Evolutionary conservation across 2,113 vertebrate genomes (phyloP), one percentile per base, ranked within the genome.

Genomic region (Takifugu flavidus): DNA sequence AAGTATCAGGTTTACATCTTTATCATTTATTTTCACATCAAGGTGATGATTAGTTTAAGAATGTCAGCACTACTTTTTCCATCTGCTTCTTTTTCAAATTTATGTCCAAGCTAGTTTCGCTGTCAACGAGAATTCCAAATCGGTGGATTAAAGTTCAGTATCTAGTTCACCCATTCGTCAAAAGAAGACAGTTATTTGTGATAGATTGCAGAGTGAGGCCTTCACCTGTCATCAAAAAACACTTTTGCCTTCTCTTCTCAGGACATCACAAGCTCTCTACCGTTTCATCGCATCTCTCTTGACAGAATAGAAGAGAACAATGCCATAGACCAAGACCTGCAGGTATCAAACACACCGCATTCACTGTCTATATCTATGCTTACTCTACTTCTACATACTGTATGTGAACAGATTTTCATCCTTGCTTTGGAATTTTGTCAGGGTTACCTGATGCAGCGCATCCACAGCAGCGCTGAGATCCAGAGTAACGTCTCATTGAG

Each of bases 401-500:
- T 6, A 4, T 53, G 7, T 13, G 13, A 29, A 15, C 27, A 11
- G 2, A 15, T 4, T 4, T 14, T n/a, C 3, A 1, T 8, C 2
- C 5, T 6, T 26, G 0, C n/a, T 3, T 14, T 27, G 13, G 20
- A 25, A 14, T 26, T 53, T 45, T 13, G 6, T 55, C 69, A 88
- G 90, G 92, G 93, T 0, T 99, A 98, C 65, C 93, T 98, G 84
- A 91, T 96, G 60, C 94, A 98, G 67, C 92, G 97, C 45, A 97
- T 99, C 65, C 94, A 99, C 85, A 95, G 94, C 92, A 99, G 96
- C 65, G 87, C 92, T 0, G 97, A 98, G 86, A 98, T 99, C 88
- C 97, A 98, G 90, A 98, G 94, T 91, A 99, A 99, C 75, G 97
- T 99, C 89, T 98, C 96, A 0, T 95, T 98, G 51, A 65, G 84